These are phyloP conservation scores for Macrostomum cliftonense DNA, from an alignment of 2,888 invertebrate genomes.

Conservation along the genomic window DNA sequence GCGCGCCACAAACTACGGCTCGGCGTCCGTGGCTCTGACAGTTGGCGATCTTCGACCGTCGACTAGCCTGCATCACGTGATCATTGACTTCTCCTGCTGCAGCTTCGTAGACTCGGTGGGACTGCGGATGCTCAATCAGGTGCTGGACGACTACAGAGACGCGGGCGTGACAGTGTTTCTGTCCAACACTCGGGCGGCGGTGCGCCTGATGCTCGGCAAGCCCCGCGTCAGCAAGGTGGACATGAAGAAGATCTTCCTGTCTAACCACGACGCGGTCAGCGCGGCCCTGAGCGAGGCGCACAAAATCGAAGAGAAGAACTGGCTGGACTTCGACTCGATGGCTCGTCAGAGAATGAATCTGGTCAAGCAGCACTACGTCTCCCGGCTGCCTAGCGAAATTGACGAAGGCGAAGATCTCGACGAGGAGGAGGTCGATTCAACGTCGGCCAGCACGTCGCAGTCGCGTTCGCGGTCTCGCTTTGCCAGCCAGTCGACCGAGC, in stretches of 20 bases:
- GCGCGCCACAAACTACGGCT: too few species aligned
- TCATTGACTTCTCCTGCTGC: conserved; percentile 35
- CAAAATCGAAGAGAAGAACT: conserved; percentile 8
- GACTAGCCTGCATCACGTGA: conserved; percentile 19
- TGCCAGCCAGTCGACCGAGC: too few species aligned
- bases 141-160: conserved; percentile 24
- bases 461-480: too few species aligned
- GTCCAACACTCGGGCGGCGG: conserved; percentile 21
- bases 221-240: conserved; percentile 30
- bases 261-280: conserved; percentile 40
- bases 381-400: background rate
- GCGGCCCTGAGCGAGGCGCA: conserved; percentile 14
- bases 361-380: background rate
- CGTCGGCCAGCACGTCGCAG: too few species aligned
- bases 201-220: conserved; percentile 29
- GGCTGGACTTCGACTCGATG: conserved; percentile 4
- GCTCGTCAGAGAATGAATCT: too few species aligned
- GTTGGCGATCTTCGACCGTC: too few species aligned
- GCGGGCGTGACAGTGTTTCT: conserved; percentile 24
- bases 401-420: background rate
- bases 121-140: conserved; percentile 25
- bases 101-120: conserved; percentile 30
- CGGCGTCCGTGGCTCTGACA: too few species aligned
- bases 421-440: too few species aligned
- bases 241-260: conserved; percentile 34